phyloP scores from a whole-genome alignment of 2,797 vertebrate species.

The Sparus aurata region DNA sequence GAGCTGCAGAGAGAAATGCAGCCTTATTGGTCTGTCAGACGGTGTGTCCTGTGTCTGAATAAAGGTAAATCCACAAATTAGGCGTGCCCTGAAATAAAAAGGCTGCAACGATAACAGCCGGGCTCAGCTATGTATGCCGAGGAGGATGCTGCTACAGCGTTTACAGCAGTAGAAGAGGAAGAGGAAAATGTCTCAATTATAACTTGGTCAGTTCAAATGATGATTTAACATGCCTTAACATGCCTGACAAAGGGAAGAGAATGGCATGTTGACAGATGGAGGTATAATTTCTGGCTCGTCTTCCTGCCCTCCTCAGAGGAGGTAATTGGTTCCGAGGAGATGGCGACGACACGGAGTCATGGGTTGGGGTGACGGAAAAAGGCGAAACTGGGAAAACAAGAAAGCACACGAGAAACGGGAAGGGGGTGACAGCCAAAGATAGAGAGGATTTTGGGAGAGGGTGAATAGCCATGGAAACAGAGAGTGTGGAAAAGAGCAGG shows the following conservation, averaged over 20 bases:
- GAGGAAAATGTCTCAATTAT: slow-evolving; percentile 12
- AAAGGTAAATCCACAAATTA: slow-evolving; percentile 35
- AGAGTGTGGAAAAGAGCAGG: slow-evolving; percentile 33
- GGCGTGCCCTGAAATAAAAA: not conserved
- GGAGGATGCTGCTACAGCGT: not conserved
- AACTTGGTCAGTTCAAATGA: slow-evolving; percentile 16
- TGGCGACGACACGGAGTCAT: slow-evolving; percentile 12
- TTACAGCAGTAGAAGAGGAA: not conserved
- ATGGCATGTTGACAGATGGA: slow-evolving; percentile 53
- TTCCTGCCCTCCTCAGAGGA: slow-evolving; percentile 45
- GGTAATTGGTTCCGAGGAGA: slow-evolving; percentile 49
- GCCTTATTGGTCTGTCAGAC: not conserved
- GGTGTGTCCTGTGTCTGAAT: not conserved
- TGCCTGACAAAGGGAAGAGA: slow-evolving; percentile 23
- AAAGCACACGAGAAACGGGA: slow-evolving; percentile 12
- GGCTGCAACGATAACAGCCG: not conserved
- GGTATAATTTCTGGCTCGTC: slow-evolving; percentile 41
- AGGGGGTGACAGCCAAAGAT: slow-evolving; percentile 17
- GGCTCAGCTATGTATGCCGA: not conserved
- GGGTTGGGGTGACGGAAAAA: slow-evolving; percentile 20
- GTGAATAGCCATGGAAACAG: slow-evolving; percentile 31
- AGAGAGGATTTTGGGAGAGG: slow-evolving; percentile 13
- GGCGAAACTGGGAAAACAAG: slow-evolving; percentile 23
- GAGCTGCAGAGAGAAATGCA: slow-evolving; percentile 28
- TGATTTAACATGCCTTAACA: slow-evolving; percentile 24